phyloP scores from a whole-genome alignment of 2,113 vertebrate species.

The Clarias batrachus region DNA sequence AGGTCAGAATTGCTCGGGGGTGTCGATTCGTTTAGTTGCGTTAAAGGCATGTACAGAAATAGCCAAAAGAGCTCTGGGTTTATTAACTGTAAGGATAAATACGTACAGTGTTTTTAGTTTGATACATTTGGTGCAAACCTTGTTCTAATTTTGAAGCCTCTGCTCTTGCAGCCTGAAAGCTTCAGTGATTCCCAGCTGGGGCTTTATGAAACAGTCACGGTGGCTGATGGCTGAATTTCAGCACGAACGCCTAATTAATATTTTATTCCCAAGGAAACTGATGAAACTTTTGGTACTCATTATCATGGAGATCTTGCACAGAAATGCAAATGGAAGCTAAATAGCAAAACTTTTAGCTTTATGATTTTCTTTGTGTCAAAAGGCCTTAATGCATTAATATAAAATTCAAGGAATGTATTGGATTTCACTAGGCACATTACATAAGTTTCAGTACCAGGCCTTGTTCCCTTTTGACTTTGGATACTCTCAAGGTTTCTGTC shows the following conservation, averaged over 20 bases:
- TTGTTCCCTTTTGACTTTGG: neutral
- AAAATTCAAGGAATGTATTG: neutral
- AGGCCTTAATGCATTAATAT: neutral
- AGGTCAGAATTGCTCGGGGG: neutral
- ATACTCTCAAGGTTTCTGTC: neutral
- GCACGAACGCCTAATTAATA: neutral
- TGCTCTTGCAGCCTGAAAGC: neutral
- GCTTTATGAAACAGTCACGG: neutral
- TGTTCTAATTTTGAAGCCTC: constrained; percentile 6
- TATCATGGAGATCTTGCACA: neutral
- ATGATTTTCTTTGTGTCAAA: neutral
- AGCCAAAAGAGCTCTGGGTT: too few species aligned
- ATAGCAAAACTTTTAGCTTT: neutral
- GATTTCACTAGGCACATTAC: neutral
- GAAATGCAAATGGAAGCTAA: neutral
- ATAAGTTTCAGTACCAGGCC: neutral
- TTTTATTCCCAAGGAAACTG: neutral
- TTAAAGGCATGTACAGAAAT: neutral
- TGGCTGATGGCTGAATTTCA: neutral
- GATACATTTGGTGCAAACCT: neutral
- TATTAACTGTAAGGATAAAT: neutral
- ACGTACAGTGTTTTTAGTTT: neutral
- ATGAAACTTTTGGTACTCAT: neutral
- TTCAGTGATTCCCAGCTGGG: neutral
- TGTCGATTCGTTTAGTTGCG: constrained; percentile 14